Base-by-base conservation (phyloP, 2,888 invertebrate species). In the Ypsolopha sequella region DNA sequence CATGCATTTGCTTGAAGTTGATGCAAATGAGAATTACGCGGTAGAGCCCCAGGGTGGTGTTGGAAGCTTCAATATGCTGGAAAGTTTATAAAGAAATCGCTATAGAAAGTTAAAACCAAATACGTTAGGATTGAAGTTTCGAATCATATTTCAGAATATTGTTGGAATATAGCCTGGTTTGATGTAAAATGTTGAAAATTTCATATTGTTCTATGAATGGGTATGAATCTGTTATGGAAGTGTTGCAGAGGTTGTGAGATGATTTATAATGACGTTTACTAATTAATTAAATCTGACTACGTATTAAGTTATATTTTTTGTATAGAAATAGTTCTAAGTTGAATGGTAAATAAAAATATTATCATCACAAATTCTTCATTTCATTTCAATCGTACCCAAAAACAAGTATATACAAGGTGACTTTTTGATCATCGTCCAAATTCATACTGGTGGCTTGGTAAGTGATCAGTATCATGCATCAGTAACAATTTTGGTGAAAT, bases 221-320 rank as follows among this genome's bases (percentile, higher is more conserved):
- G 70, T 76, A 76, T 68, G 76, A 71, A 71, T 70, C 68, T 77
- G 76, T 76, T 70, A 68, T 58, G 73, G 68, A 69, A 65, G 73
- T 79, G 85, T 86, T 86, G 85, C 80, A 75, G 84, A 70, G 85
- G 86, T 86, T 86, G 86, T 86, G 86, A 86, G 82, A 84, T 80
- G 84, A 81, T 85, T 77, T 84, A 84, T 84, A 75, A 74, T 73
- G 70, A 82, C 80, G 82, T 84, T 85, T 80, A 82, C 79, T 84
- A 84, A 80, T 80, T 80, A 81, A 47, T 24, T 24, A 24, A 51
- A 52, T 84, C 80, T 78, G 74, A 82, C 73, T 80, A 82, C 10
- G n/a, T 51, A 51, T 44, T 82, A 85, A 82, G 81, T 82, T 82
- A 82, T 82, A 84, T 84, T 81, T 84, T 80, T 85, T 85, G 85